Base-by-base conservation (phyloP, 1,140 invertebrate species). In the Drosophila punjabiensis region DNA sequence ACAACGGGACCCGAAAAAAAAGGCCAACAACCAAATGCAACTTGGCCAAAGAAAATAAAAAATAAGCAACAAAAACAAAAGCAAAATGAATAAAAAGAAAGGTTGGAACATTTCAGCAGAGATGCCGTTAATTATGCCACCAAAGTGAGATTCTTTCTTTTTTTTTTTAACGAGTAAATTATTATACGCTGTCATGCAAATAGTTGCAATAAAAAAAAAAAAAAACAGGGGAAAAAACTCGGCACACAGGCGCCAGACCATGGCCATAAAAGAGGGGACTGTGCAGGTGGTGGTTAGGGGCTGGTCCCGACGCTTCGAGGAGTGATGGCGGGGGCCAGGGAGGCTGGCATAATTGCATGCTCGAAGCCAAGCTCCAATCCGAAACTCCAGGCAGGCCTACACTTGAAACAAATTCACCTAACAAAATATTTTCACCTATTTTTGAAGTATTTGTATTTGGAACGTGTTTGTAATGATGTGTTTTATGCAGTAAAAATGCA, bases 321-420 rank as follows among this genome's bases (percentile, higher is more conserved):
- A n/a, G 50, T 20, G 41, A 18, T 28, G n/a, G 24, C 1, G 62
- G 32, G 16, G 13, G 47, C 1, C 24, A n/a, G 8, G 3, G 28
- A 45, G 32, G 59, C 75, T 56, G 76, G 64, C 69, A 83, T 79
- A 84, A 85, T 84, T 84, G 81, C 81, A 84, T 67, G 77, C 82
- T 55, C 76, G 60, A 64, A 81, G 81, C 64, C 20, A 45, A 52
- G 35, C 41, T 20, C 53, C 48, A 33, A 30, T 45, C 16, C 18
- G 20, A 58, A 35, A 53, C 52, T 20, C 24, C 30, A 37, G 10
- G 18, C 24, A 5, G 24, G 24, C 14, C 11, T 37, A 11, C 45
- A 67, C 45, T 7, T 11, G 4, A 24, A 41, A 14, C 60, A 41
- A 35, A 5, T 6, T 2, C 0, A 11, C 10, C 4, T 5, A 20